Evolutionary conservation across 2,888 invertebrate species (phyloP), one percentile per base, ranked within the genome.

Genomic region (Opisthograptis luteolata): DNA sequence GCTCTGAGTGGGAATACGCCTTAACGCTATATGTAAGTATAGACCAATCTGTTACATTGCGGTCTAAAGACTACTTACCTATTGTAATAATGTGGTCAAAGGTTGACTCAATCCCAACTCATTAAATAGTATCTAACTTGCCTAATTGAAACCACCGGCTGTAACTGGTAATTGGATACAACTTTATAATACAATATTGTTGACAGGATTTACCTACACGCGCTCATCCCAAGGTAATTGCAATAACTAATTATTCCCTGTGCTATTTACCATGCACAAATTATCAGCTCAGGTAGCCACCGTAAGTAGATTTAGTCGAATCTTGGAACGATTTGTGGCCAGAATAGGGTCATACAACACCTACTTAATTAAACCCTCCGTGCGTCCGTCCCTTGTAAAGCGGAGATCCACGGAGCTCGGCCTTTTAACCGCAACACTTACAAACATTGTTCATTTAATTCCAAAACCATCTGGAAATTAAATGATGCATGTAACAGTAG

Each of bases 251-350:
- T 30, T 37, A 20, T 32, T 40, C 31, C 17, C 32, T 20, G 15
- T 10, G 2, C 27, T 17, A 39, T 39, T 7, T 15, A 22, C 8
- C 25, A 31, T 52, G 45, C 44, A 43, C 41, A 45, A 49, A 46
- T 50, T 39, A 50, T 50, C 37, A 30, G 43, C 31, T 35, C 54
- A 48, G 45, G 44, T 48, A 51, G 43, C 44, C 47, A 4, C 10
- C 27, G 47, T 51, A 48, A 48, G 41, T 44, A 44, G 44, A 47
- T 44, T 51, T 43, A 54, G 54, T 56, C 15, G 55, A 53, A 58
- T 51, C 56, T 55, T 42, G 41, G 45, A 51, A 52, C 54, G 60
- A 60, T 62, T 62, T 62, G 62, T 52, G 60, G 62, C 37, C 30
- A 49, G 34, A 49, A 50, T 41, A 32, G 45, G 53, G 48, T 35